These are phyloP conservation scores for Neosalanx taihuensis DNA, from an alignment of 2,797 vertebrate genomes.

Conservation along the genomic window DNA sequence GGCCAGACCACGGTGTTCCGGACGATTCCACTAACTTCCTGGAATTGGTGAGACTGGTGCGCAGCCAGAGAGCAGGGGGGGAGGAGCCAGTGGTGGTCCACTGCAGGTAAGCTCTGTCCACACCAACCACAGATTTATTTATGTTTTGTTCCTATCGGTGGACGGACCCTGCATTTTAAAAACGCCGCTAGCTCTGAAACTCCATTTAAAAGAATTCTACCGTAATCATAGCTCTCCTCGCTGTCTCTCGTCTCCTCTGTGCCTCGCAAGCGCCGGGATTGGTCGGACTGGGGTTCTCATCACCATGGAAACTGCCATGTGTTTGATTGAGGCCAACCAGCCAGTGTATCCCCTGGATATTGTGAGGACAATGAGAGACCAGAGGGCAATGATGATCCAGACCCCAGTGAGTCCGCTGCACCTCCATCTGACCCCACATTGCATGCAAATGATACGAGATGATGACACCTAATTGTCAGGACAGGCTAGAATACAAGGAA, in stretches of 20 bases:
- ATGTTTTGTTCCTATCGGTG: neutral
- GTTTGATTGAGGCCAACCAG: constrained; percentile 96
- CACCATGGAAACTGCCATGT: constrained; percentile 98
- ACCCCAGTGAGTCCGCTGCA: constrained; percentile 82
- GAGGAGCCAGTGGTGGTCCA: constrained; percentile 95
- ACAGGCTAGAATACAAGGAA: no score
- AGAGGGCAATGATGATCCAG: constrained; percentile 99
- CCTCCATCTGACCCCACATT: neutral
- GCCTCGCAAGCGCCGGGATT: constrained; percentile 87
- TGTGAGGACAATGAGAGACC: constrained; percentile 97
- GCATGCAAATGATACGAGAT: neutral
- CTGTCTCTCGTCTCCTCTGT: neutral
- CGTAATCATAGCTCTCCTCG: neutral
- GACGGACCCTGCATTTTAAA: no score
- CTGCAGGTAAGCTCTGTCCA: constrained; percentile 83
- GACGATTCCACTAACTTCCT: constrained; percentile 97
- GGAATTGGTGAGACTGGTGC: constrained; percentile 89
- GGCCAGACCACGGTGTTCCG: constrained; percentile 97
- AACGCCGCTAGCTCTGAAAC: neutral
- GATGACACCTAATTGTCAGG: neutral
- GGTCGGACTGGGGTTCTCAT: constrained; percentile 96
- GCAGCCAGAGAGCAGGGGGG: constrained; percentile 85
- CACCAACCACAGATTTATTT: neutral
- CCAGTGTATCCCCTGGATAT: constrained; percentile 95
- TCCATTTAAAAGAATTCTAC: neutral